phyloP scores from a whole-genome alignment of 2,113 vertebrate species.

The Solea solea region DNA sequence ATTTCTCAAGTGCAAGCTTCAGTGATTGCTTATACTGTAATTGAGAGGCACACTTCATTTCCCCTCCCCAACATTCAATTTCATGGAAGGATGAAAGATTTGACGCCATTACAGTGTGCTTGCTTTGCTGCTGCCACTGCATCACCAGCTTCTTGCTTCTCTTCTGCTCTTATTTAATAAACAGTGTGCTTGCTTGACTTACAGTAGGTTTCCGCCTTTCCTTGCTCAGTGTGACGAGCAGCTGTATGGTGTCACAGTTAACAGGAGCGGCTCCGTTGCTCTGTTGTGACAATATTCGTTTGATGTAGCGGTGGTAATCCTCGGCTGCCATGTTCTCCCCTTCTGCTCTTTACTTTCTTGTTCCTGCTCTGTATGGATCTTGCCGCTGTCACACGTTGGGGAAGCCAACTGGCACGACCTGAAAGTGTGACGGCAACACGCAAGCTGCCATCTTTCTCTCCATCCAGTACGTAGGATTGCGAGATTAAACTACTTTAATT shows the following conservation, averaged over 20 bases:
- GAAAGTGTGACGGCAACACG: constrained; percentile 60
- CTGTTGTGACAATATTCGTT: constrained; percentile 72
- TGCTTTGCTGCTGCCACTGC: constrained; percentile 22
- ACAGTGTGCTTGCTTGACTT: constrained; percentile 58
- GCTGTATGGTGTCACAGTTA: constrained; percentile 69
- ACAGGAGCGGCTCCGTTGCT: constrained; percentile 58
- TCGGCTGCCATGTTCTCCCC: constrained; percentile 63
- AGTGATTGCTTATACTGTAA: constrained; percentile 54
- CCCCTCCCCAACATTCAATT: constrained; percentile 70
- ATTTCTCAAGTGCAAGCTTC: constrained; percentile 42
- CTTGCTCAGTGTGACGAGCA: constrained; percentile 55
- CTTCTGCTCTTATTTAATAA: constrained; percentile 54
- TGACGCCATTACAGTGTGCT: constrained; percentile 50
- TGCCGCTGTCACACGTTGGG: constrained; percentile 48
- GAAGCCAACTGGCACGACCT: constrained; percentile 71
- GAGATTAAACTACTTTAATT: constrained; percentile 51
- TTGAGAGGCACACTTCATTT: constrained; percentile 68
- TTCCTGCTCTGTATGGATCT: constrained; percentile 56
- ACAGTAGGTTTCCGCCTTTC: constrained; percentile 44
- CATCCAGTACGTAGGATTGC: constrained; percentile 13
- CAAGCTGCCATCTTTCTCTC: constrained; percentile 47
- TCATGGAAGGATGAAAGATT: constrained; percentile 66
- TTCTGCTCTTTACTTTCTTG: constrained; percentile 64
- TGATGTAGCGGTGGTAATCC: constrained; percentile 73
- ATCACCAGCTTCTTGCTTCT: background rate